These are phyloP conservation scores for Cetonia aurata DNA, from an alignment of 2,888 invertebrate genomes.

Conservation along the genomic window DNA sequence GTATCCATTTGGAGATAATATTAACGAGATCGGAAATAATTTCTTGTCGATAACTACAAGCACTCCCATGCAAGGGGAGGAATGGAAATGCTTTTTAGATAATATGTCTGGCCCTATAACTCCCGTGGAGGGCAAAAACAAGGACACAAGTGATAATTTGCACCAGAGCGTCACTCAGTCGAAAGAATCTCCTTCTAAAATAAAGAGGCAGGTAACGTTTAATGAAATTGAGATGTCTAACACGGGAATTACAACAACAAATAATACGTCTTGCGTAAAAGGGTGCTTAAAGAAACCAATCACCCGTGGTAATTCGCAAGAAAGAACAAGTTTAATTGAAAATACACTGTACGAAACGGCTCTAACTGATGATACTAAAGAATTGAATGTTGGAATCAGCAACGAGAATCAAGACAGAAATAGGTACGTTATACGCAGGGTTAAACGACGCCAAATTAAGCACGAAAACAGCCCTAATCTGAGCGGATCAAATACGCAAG, in stretches of 20 bases:
- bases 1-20: conserved; percentile 44
- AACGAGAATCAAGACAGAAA: neutral
- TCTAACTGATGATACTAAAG: conserved; percentile 25
- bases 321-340: conserved; percentile 25
- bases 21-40: conserved; percentile 37
- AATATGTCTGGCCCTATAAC: conserved; percentile 54
- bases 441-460: no score
- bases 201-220: conserved; percentile 60
- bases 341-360: conserved; percentile 50
- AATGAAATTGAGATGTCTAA: conserved; percentile 50
- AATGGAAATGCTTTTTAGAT: conserved; percentile 48
- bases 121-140: conserved; percentile 51
- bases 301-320: neutral
- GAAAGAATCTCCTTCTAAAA: neutral
- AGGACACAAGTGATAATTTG: conserved; percentile 6
- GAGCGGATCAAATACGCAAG: no score
- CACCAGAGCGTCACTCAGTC: neutral
- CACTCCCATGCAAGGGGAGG: conserved; percentile 57
- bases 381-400: neutral
- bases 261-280: conserved; percentile 39
- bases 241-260: conserved; percentile 30
- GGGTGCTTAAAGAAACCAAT: conserved; percentile 38
- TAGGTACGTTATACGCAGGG: neutral
- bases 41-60: conserved; percentile 54
- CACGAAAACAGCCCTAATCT: no score